Evolutionary conservation across 1,140 invertebrate genomes (phyloP), one percentile per base, ranked within the genome.

Genomic region (Drosophila subobscura): DNA sequence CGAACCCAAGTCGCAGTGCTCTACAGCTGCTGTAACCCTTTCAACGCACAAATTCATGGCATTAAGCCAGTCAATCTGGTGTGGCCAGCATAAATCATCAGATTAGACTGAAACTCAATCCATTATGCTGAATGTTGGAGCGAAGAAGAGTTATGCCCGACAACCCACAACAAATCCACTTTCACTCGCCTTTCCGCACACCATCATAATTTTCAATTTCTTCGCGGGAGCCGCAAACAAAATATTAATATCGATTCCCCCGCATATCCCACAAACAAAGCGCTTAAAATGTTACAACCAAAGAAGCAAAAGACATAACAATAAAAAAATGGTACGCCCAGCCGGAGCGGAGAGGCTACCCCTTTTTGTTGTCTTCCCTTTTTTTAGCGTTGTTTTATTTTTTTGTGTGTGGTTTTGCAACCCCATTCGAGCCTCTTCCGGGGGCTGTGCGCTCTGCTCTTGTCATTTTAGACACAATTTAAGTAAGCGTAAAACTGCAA

Each of bases 401-500:
- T 16, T 42, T 59, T 23, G 23, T 46, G 10, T 12, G 14, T n/a
- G 53, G 20, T 23, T 22, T 20, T 42, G 53, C 23, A 55, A 55
- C 37, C 59, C 59, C 53, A 16, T 56, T 56, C 3, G 33, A 12
- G 33, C 33, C 10, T 37, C 3, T 42, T 60, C 29, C 22, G 37
- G 20, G 37, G 16, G 52, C 33, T 46, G 27, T 20, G 16, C 16
- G 23, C 57, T 54, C 55, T 37, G 46, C 83, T 83, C 78, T 79
- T 79, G 83, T 83, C 83, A 72, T 72, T 83, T 86, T 79, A 88
- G 83, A 88, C 83, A 75, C 83, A 86, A 86, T 86, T 86, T 86
- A 86, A 86, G 83, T 81, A 88, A 86, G 83, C 83, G 83, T 86
- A 88, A 86, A 86, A 83, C 83, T 86, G 83, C 83, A 86, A 86